Base-by-base conservation (phyloP, 2,797 vertebrate genomes). In the Chromobotia macracanthus region DNA sequence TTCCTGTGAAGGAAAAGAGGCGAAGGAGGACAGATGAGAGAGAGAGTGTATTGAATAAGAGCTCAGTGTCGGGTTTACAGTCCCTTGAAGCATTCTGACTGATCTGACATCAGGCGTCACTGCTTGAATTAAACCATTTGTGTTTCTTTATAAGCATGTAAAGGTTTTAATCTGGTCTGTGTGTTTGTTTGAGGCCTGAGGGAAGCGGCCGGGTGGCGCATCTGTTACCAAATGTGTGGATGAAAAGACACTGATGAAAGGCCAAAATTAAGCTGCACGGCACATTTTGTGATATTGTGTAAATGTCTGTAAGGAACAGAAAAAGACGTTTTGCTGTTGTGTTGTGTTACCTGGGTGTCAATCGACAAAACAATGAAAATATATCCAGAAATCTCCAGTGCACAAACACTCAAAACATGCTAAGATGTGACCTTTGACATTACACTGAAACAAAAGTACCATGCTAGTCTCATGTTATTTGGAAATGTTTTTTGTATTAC, bases 1-100 rank as follows among this genome's bases (percentile, higher is more conserved):
- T 79, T 84, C 58, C 78, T 71, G 41, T 73, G 72, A 61, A 68
- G 77, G 65, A 84, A 56, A 80, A 58, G 25, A 75, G 55, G 79
- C 16, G 4, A 41, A 83, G 5, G 31, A 5, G 31, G 3, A 31
- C 75, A 79, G 35, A 35, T 23, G 46, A 61, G 55, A 15, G 28
- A 50, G 18, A 72, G 55, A 53, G 38, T 8, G 51, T 53, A 61
- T 19, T 38, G 58, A 73, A 71, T 77, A 58, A 73, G 75, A 75
- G 70, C 67, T 79, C 35, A 66, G 28, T 21, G n/a, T 41, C n/a
- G 3, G 66, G 66, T 64, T 72, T 55, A 72, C 63, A 73, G 70
- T 38, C 65, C 60, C 58, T 41, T 68, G 67, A 77, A 63, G 5
- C 31, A 3, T 5, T 48, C 56, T 2, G 75, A 69, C 65, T 77